A percentile compares a stretch with the other conserved stretches of the same genome.
These are phyloP conservation scores for Cephus nigrinus DNA, from an alignment of 2,888 invertebrate species.

Conservation along the genomic window DNA sequence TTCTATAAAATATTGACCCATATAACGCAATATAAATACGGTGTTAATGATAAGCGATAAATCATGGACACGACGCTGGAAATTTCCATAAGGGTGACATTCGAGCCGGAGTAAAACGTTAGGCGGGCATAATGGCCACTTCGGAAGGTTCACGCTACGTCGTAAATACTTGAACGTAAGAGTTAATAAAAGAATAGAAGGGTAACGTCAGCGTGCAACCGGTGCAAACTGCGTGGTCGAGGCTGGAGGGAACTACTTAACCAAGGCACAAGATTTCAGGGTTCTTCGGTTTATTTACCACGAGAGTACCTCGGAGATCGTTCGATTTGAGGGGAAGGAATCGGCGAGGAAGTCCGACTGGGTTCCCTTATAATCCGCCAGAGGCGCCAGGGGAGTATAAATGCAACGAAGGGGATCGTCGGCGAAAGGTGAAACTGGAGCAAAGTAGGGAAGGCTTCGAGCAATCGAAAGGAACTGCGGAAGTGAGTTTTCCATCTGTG, in stretches of 20 bases:
- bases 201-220: not conserved
- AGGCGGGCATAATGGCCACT: not conserved
- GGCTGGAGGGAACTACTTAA: not conserved
- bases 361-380: not conserved
- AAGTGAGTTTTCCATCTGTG: not conserved
- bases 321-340: not conserved
- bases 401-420: not conserved
- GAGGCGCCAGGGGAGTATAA: not conserved
- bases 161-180: not conserved
- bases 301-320: not conserved
- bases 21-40: not conserved
- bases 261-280: not conserved
- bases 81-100: not conserved
- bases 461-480: not conserved
- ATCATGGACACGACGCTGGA: not conserved
- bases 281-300: not conserved
- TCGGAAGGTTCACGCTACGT: not conserved
- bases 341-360: not conserved
- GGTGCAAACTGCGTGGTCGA: not conserved
- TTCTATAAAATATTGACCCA: not conserved
- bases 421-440: not conserved
- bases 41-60: not conserved
- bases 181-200: not conserved
- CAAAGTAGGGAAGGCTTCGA: not conserved
- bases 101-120: not conserved